Conservation (phyloP, 2,888 invertebrate genomes). For the Ophioninae sp. region DNA sequence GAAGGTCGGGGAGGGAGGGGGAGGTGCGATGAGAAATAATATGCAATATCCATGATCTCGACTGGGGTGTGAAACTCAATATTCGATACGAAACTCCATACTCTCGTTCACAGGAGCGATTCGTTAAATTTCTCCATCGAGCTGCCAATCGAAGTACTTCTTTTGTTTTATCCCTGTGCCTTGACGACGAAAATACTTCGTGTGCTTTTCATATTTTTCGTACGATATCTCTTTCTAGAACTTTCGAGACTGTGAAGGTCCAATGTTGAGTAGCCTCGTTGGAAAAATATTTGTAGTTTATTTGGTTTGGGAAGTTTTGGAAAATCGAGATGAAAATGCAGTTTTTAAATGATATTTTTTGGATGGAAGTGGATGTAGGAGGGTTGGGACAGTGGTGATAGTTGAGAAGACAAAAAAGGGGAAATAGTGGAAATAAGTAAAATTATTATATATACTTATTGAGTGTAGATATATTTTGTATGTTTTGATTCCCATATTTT, state of each 20-base stretch:
- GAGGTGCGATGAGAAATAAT: constrained; percentile 60
- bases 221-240: background rate
- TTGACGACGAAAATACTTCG: background rate
- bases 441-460: background rate
- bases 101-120: constrained; percentile 35
- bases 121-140: constrained; percentile 43
- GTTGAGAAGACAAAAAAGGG: background rate
- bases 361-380: no score
- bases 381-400: background rate
- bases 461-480: background rate
- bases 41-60: constrained; percentile 62
- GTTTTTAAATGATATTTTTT: no score
- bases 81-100: constrained; percentile 63
- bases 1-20: constrained; percentile 17
- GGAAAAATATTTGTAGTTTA: no score
- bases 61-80: constrained; percentile 55
- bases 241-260: background rate
- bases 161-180: constrained; percentile 2
- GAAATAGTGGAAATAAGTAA: background rate
- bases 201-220: background rate
- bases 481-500: background rate
- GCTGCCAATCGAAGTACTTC: constrained; percentile 3
- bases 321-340: no score
- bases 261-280: background rate
- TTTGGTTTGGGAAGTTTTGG: no score